Conservation (phyloP, 1,140 invertebrate genomes). For the Penaeus japonicus region DNA sequence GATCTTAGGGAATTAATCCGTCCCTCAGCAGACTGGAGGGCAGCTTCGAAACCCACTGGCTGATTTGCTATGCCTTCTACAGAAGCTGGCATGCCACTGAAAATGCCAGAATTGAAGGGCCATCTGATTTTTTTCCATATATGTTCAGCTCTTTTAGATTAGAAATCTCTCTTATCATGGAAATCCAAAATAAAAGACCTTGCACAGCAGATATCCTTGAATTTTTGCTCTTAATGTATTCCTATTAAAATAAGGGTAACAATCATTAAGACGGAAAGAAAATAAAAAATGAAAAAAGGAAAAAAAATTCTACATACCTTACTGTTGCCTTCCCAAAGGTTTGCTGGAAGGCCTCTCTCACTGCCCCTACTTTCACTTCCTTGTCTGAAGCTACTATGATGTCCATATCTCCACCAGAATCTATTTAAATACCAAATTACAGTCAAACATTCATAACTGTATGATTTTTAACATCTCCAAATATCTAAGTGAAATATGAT, state of each 20-base stretch:
- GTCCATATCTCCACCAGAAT: slow-evolving; percentile 80
- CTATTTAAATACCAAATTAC: slow-evolving; percentile 66
- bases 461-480: not conserved
- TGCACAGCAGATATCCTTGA: not conserved
- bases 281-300: not conserved
- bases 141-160: too few relatives aligned
- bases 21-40: slow-evolving; percentile 75
- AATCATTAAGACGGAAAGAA: not conserved
- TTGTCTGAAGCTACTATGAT: slow-evolving; percentile 80
- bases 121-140: too few relatives aligned
- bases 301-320: slow-evolving; percentile 26
- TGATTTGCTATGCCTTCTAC: slow-evolving; percentile 72
- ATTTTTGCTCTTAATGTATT: slow-evolving; percentile 61
- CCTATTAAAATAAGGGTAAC: not conserved
- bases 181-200: slow-evolving; percentile 15
- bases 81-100: slow-evolving; percentile 71
- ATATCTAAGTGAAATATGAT: not conserved
- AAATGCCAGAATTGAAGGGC: slow-evolving; percentile 40
- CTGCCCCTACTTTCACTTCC: slow-evolving; percentile 77
- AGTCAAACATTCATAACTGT: too few relatives aligned
- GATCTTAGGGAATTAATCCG: slow-evolving; percentile 71
- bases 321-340: slow-evolving; percentile 84
- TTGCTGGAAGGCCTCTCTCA: slow-evolving; percentile 83
- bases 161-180: slow-evolving; percentile 6
- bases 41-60: slow-evolving; percentile 80